phyloP scores from a whole-genome alignment of 1,140 invertebrate species.

The Rhagoletis pomonella region DNA sequence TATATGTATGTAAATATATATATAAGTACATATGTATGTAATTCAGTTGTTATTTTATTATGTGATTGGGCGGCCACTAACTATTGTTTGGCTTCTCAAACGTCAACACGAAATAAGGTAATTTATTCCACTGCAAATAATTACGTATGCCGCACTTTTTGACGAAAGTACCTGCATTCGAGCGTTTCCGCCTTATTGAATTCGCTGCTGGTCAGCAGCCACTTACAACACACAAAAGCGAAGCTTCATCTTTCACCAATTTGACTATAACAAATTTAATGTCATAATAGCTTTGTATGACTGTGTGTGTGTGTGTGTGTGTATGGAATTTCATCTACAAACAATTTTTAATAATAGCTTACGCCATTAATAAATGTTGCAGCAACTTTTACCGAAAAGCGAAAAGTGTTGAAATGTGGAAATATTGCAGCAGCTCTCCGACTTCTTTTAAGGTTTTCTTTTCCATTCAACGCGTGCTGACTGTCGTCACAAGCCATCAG shows the following conservation, averaged over 20 bases:
- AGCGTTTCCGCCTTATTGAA: constrained; percentile 29
- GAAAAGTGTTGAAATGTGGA: constrained; percentile 12
- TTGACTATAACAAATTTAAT: neutral
- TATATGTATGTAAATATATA: neutral
- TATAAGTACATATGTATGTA: neutral
- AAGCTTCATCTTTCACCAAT: neutral
- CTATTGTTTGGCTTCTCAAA: constrained; percentile 15
- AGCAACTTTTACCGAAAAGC: constrained; percentile 37
- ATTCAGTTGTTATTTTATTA: neutral
- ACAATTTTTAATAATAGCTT: constrained; percentile 20
- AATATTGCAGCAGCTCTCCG: too few species aligned
- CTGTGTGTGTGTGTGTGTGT: neutral
- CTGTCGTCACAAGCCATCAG: neutral
- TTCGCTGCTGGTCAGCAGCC: neutral
- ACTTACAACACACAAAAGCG: neutral
- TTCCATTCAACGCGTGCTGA: neutral
- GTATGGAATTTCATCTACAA: neutral
- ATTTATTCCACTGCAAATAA: neutral
- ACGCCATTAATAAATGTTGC: neutral
- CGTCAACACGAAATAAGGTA: constrained; percentile 4
- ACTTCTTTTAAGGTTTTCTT: neutral
- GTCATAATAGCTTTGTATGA: neutral
- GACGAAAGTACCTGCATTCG: neutral
- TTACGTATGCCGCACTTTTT: neutral
- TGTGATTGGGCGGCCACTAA: neutral